phyloP scores from a whole-genome alignment of 2,797 vertebrate genomes.

The Sebastes reedi region DNA sequence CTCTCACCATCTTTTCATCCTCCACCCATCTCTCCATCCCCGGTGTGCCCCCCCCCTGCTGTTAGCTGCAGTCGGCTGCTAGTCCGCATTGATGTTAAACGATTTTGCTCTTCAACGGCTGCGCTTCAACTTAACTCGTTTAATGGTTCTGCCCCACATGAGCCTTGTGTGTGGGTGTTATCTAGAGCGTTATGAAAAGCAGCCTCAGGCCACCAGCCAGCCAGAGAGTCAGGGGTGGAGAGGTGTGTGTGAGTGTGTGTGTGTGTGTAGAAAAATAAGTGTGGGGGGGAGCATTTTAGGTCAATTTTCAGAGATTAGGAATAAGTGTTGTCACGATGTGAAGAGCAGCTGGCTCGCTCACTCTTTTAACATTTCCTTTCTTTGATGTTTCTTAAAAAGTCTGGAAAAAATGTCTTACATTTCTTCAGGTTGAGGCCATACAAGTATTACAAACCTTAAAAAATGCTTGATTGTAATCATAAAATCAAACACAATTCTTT shows the following conservation, averaged over 20 bases:
- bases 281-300: background rate
- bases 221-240: conserved; percentile 9
- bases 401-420: background rate
- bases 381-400: background rate
- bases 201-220: conserved; percentile 67
- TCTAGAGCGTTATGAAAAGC: conserved; percentile 80
- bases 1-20: too few relatives aligned
- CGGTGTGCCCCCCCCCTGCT: background rate
- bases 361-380: background rate
- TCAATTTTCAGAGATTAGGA: background rate
- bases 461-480: background rate
- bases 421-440: background rate
- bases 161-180: conserved; percentile 62
- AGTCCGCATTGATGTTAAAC: conserved; percentile 45
- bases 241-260: background rate
- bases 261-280: background rate
- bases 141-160: conserved; percentile 61
- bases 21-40: background rate
- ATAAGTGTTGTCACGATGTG: background rate
- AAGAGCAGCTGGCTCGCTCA: background rate
- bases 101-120: conserved; percentile 48
- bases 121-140: conserved; percentile 42
- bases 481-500: background rate
- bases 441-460: background rate
- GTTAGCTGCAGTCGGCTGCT: conserved; percentile 4